Evolutionary conservation across 2,797 vertebrate species (phyloP), one percentile per base, ranked within the genome.

Genomic region (Vespertilio murinus): DNA sequence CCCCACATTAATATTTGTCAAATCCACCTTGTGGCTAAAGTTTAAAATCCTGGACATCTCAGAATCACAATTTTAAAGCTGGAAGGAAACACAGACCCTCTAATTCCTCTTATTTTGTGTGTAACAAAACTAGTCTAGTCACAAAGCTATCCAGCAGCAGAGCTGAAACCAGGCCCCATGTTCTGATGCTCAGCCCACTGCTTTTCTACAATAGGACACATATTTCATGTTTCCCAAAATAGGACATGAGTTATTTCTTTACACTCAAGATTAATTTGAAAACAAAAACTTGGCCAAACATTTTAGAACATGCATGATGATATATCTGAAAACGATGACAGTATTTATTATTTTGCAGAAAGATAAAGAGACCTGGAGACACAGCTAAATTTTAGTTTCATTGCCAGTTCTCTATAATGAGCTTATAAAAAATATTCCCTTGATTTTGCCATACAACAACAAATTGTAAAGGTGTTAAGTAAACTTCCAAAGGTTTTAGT

Each of bases 241-340:
- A 95, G 73, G 75, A 8, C 45, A 92, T 2, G 81, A 33, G 35
- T 22, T 88, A 80, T 80, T 90, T 88, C 61, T 83, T 95, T 95
- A 30, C 47, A 90, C 35, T 94, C 11, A 67, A 87, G 71, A 90
- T 61, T 78, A 94, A 93, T 64, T 94, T 86, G 96, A 77, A 91
- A 73, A 67, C 14, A 81, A 83, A 88, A 91, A 85, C 12, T 28
- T 91, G 59, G 80, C 59, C 88, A 94, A 93, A 93, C 64, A 97
- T 78, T 96, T 65, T 87, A 67, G 61, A 96, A 97, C 96, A 97
- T 96, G 96, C 96, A 97, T 42, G 92, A 81, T 85, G 87, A 91
- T 38, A 90, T 47, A 92, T 94, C 61, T 94, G 96, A 94, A 96
- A 95, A 96, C 54, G 28, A 84, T 90, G 33, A 74, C 1, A 90